Conservation (phyloP, 2,888 invertebrate genomes). For the Cryptocheilus praepositus region DNA sequence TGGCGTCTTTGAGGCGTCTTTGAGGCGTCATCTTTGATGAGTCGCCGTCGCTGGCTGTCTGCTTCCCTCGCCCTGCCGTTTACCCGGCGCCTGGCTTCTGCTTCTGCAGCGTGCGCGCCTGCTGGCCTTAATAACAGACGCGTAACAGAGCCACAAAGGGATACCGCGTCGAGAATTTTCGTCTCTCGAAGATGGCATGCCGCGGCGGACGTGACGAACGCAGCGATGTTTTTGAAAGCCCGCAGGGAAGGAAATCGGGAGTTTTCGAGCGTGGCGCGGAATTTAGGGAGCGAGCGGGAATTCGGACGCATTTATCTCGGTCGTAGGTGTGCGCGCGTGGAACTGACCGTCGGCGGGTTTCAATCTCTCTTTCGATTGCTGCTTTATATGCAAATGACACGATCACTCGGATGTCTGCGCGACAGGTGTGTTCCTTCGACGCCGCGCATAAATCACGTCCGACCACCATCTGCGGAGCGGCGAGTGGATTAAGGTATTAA, state of each 20-base stretch:
- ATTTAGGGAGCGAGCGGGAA: too few species aligned
- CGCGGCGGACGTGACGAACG: background rate
- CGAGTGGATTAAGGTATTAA: slow-evolving; percentile 43
- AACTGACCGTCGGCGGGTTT: background rate
- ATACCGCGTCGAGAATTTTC: slow-evolving; percentile 46
- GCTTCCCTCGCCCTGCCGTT: too few species aligned
- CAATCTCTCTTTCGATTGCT: slow-evolving; percentile 19
- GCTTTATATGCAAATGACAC: slow-evolving; percentile 58
- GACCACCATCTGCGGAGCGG: slow-evolving; percentile 6
- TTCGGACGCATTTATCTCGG: too few species aligned
- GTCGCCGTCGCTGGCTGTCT: too few species aligned
- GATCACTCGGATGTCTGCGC: slow-evolving; percentile 43
- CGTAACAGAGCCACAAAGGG: slow-evolving; percentile 49
- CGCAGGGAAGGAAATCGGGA: too few species aligned
- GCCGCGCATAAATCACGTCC: slow-evolving; percentile 49
- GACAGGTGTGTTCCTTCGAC: slow-evolving; percentile 54
- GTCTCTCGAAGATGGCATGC: slow-evolving; percentile 46
- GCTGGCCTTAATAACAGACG: slow-evolving; percentile 49
- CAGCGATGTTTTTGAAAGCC: too few species aligned
- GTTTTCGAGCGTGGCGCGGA: too few species aligned
- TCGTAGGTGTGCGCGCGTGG: too few species aligned
- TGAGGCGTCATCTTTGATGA: slow-evolving; percentile 50
- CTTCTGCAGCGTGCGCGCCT: slow-evolving; percentile 36
- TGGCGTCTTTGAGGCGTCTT: slow-evolving; percentile 37
- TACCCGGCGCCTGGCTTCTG: slow-evolving; percentile 18